A percentile compares a stretch with the other conserved stretches of the same genome.
Evolutionary conservation across 2,113 vertebrate genomes (phyloP).

Genomic region (Hiodon alosoides): DNA sequence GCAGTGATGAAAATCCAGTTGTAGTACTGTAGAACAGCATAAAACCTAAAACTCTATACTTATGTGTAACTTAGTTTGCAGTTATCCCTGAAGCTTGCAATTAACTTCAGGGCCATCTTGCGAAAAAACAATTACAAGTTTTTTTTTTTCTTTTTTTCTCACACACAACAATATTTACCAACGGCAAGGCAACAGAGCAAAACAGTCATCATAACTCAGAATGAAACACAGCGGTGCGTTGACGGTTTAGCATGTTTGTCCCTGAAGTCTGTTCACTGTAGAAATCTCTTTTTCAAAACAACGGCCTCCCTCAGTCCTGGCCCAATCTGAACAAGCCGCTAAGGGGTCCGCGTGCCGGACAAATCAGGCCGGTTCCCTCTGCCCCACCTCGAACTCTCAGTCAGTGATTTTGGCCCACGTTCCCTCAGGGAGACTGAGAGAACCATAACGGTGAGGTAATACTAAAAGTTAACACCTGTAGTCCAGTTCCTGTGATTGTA

Average conservation of each 20-base stretch:
- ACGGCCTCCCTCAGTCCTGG: too few relatives aligned
- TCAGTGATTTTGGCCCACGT: not conserved
- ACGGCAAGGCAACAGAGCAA: not conserved
- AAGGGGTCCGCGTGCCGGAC: too few relatives aligned
- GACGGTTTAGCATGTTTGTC: constrained; percentile 4
- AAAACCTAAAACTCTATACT: not conserved
- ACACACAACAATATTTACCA: not conserved
- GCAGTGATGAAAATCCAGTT: not conserved
- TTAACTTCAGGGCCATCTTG: not conserved
- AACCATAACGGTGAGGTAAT: constrained; percentile 7
- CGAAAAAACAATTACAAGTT: too few relatives aligned
- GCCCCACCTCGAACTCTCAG: not conserved
- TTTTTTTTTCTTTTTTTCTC: not conserved
- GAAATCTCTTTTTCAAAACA: not conserved
- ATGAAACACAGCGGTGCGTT: not conserved
- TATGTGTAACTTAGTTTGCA: not conserved
- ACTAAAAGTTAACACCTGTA: not conserved
- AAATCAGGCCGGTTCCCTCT: too few relatives aligned
- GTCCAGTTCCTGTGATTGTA: not conserved
- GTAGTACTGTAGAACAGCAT: not conserved
- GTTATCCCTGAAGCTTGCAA: not conserved
- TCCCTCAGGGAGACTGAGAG: not conserved
- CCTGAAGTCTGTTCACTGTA: not conserved
- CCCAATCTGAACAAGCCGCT: too few relatives aligned
- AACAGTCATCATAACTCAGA: not conserved